phyloP scores from a whole-genome alignment of 2,888 invertebrate species.

The Dryomyza anilis region DNA sequence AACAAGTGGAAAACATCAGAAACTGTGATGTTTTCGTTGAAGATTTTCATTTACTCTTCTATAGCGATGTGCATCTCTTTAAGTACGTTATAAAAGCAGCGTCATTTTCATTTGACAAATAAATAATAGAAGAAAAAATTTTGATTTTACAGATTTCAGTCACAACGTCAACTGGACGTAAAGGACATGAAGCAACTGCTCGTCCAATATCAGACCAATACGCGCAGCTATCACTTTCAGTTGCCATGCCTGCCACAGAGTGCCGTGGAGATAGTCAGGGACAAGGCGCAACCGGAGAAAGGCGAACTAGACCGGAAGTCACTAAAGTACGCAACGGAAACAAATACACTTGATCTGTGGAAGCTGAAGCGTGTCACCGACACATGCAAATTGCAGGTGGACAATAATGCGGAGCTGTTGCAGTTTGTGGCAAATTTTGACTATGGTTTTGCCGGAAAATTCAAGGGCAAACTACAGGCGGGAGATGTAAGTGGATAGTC shows the following conservation, averaged over 20 bases:
- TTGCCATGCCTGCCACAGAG: slow-evolving; percentile 47
- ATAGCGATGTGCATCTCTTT: slow-evolving; percentile 48
- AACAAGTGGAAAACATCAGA: slow-evolving; percentile 45
- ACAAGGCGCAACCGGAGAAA: slow-evolving; percentile 32
- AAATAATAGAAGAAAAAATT: not conserved
- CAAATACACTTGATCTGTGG: slow-evolving; percentile 39
- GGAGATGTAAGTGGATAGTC: slow-evolving; percentile 40
- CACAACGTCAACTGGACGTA: slow-evolving; percentile 49
- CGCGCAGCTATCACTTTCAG: slow-evolving; percentile 38
- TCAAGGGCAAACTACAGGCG: slow-evolving; percentile 40
- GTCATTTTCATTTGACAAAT: too few species aligned
- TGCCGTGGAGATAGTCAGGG: slow-evolving; percentile 30
- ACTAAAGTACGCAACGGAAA: slow-evolving; percentile 34
- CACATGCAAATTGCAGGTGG: slow-evolving; percentile 51
- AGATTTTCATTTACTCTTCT: slow-evolving; percentile 51
- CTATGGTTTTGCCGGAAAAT: slow-evolving; percentile 52
- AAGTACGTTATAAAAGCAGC: slow-evolving; percentile 43
- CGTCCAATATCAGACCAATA: slow-evolving; percentile 44
- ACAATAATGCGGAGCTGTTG: slow-evolving; percentile 40
- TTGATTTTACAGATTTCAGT: slow-evolving; percentile 45
- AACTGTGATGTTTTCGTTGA: slow-evolving; percentile 57
- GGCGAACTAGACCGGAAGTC: slow-evolving; percentile 37
- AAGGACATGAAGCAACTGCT: slow-evolving; percentile 50
- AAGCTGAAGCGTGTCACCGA: slow-evolving; percentile 54
- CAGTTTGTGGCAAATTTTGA: slow-evolving; percentile 46